These are phyloP conservation scores for Lathronympha strigana DNA, from an alignment of 2,888 invertebrate species.

Conservation along the genomic window DNA sequence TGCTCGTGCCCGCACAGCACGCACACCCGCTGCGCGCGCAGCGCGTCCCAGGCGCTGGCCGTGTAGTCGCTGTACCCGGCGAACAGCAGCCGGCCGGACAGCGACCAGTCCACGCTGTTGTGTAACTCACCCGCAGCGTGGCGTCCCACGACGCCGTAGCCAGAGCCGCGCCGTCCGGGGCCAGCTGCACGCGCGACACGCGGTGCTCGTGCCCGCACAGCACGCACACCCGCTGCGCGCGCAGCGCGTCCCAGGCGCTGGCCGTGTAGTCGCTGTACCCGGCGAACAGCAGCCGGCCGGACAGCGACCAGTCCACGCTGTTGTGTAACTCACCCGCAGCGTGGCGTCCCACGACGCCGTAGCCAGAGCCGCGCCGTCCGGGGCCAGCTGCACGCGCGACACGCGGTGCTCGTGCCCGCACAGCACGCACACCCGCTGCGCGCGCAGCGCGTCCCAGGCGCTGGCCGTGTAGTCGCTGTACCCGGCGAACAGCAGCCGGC, in stretches of 20 bases:
- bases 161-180: conserved; percentile 98
- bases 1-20: too few relatives aligned
- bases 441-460: conserved; percentile 96
- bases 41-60: too few relatives aligned
- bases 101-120: too few relatives aligned
- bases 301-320: too few relatives aligned
- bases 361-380: conserved; percentile 98
- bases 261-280: conserved; percentile 99
- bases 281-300: too few relatives aligned
- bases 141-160: conserved; percentile 98
- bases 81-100: too few relatives aligned
- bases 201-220: conserved; percentile 98
- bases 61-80: too few relatives aligned
- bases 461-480: conserved; percentile 99
- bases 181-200: conserved; percentile 95
- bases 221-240: conserved; percentile 94
- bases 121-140: conserved; percentile 60
- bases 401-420: conserved; percentile 99
- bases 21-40: too few relatives aligned
- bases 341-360: conserved; percentile 96
- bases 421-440: conserved; percentile 95
- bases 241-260: conserved; percentile 98
- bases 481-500: too few relatives aligned
- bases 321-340: conserved; percentile 53
- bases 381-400: conserved; percentile 95